Percentiles rank a stretch among this genome's conserved stretches.
phyloP scores from a whole-genome alignment of 1,140 invertebrate genomes.

The Drosophila insularis region DNA sequence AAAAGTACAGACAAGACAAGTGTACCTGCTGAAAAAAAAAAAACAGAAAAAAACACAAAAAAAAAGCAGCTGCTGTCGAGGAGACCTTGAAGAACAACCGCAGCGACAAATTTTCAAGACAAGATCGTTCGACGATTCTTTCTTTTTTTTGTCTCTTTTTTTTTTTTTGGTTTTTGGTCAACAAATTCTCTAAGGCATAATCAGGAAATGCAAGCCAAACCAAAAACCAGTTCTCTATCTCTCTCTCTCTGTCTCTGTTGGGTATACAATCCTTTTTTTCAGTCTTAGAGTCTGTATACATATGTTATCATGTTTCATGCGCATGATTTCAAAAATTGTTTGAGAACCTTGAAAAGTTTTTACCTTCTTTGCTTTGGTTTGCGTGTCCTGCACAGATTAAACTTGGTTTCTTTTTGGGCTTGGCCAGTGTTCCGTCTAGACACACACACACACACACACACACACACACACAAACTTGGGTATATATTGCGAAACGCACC shows the following conservation, averaged over 20 bases:
- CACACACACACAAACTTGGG: too few species aligned
- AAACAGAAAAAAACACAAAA: not conserved
- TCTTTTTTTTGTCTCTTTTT: not conserved
- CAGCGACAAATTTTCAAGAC: conserved; percentile 70
- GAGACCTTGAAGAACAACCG: conserved; percentile 75
- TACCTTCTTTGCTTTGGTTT: conserved; percentile 37
- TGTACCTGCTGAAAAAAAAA: conserved; percentile 62
- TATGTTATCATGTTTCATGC: conserved; percentile 76
- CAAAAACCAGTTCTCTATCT: conserved; percentile 52
- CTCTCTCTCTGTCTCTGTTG: not conserved
- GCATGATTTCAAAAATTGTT: conserved; percentile 72
- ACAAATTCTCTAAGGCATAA: conserved; percentile 67
- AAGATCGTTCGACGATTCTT: conserved; percentile 17
- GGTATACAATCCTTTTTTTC: conserved; percentile 36
- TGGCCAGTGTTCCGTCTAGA: conserved; percentile 50
- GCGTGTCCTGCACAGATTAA: conserved; percentile 76
- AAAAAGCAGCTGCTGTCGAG: conserved; percentile 61
- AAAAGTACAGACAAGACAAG: conserved; percentile 69
- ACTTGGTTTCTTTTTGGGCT: not conserved
- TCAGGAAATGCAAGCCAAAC: conserved; percentile 70
- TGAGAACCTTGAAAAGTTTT: conserved; percentile 49
- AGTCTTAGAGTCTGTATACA: conserved; percentile 20
- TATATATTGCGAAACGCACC: conserved; percentile 36
- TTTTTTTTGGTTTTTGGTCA: conserved; percentile 38
- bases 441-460: conserved; percentile 10